Base-by-base conservation (phyloP, 2,113 vertebrate species). In the Mustela nigripes region DNA sequence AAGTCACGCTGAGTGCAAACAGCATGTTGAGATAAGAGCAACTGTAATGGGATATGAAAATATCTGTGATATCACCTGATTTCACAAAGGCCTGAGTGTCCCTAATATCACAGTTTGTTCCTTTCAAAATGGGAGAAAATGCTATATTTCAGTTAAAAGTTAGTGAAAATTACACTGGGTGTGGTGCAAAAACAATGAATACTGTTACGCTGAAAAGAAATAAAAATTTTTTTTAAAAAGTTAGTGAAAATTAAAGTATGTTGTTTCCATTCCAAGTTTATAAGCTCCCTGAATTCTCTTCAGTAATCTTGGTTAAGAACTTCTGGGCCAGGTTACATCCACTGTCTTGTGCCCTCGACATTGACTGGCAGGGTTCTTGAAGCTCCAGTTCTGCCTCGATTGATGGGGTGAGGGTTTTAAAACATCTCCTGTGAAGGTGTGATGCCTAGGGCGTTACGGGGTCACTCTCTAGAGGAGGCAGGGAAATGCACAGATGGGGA, bases 241-340 rank as follows among this genome's bases (percentile, higher is more conserved):
- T 53, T 56, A 36, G 69, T 92, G n/a, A 84, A 95, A 93, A 82
- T 60, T 88, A 91, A 53, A 93, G 63, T 42, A 16, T n/a, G 42
- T 48, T 48, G 26, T 78, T 48, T 48, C 24, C 42, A 48, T 69
- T 69, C 21, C 31, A 65, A 60, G 22, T 88, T 67, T 58, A 12
- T 42, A 76, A 69, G 36, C 26, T 28, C 9, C 45, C 22, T 58
- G 62, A 90, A 83, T 85, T 56, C 36, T 69, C n/a, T 56, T 85
- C 15, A 26, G 71, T 85, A 71, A 50, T 24, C 4, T 62, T 42
- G n/a, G 24, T 28, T 58, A 48, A 48, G 11, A 50, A 39, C 15
- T 71, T 28, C 18, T 39, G 16, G 19, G 9, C 79, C 36, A 63
- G n/a, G 19, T 24, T 67, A 5, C 2, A 3, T 26, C 26, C 24